phyloP scores from a whole-genome alignment of 2,113 vertebrate species.

The Bubo bubo region DNA sequence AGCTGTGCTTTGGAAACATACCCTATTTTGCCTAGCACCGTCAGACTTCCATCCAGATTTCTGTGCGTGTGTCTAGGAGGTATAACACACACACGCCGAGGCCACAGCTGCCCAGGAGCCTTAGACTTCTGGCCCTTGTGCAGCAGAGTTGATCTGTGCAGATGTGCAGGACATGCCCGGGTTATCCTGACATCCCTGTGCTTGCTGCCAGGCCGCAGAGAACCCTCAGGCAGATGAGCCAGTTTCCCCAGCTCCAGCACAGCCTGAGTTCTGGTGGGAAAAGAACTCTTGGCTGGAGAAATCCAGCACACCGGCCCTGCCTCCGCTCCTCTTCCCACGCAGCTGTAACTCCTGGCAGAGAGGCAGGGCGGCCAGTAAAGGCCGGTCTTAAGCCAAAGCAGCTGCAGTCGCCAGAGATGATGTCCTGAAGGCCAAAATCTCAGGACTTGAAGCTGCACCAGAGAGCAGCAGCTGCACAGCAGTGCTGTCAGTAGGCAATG shows the following conservation, averaged over 20 bases:
- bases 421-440: background rate
- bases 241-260: background rate
- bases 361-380: background rate
- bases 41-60: background rate
- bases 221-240: background rate
- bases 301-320: background rate
- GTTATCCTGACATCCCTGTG: background rate
- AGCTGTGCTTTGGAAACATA: slow-evolving; percentile 14
- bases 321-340: background rate
- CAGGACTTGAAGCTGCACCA: background rate
- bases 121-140: background rate
- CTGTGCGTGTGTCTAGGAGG: background rate
- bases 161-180: background rate
- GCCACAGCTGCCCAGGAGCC: background rate
- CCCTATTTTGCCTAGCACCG: background rate
- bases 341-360: background rate
- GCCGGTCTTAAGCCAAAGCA: background rate
- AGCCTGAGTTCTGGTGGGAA: background rate
- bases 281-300: background rate
- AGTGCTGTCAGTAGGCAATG: background rate
- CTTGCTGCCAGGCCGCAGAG: background rate
- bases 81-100: rapidly evolving
- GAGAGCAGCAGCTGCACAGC: background rate
- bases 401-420: background rate
- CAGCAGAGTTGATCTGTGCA: background rate